Evolutionary conservation across 2,113 vertebrate species (phyloP).

Genomic region (Rhinogobius similis): DNA sequence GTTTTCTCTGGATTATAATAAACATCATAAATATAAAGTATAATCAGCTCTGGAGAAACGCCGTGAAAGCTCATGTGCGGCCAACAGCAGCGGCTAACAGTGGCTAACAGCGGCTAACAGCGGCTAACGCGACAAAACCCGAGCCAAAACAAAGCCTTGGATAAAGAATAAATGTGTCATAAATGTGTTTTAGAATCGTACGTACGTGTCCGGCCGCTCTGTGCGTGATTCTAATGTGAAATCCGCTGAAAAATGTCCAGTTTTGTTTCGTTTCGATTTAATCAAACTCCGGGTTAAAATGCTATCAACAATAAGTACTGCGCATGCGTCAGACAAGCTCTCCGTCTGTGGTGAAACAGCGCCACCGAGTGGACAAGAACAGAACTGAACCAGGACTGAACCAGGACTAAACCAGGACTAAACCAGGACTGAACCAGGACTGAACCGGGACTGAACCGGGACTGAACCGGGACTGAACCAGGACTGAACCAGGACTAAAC

Average conservation of each 20-base stretch:
- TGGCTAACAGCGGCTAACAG: background rate
- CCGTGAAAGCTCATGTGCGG: background rate
- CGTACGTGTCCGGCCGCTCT: background rate
- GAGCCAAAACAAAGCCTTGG: background rate
- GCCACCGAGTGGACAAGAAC: background rate
- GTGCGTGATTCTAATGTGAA: background rate
- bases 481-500: too few species aligned
- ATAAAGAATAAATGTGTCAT: background rate
- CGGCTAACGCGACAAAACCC: background rate
- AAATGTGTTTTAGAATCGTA: background rate
- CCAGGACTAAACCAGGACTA: background rate
- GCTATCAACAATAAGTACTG: background rate
- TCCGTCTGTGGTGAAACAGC: background rate
- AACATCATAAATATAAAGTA: background rate
- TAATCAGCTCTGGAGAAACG: background rate
- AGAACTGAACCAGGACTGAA: background rate
- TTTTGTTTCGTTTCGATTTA: background rate
- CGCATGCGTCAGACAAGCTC: background rate
- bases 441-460: too few species aligned
- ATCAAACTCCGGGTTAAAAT: background rate
- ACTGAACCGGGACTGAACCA: too few species aligned
- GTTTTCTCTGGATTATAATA: too few species aligned
- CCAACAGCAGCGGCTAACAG: constrained; percentile 3
- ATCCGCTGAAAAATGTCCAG: background rate
- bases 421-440: background rate